A percentile compares a stretch with the other conserved stretches of the same genome.
phyloP scores from a whole-genome alignment of 35 echinoderm and acorn worm species.

The Ophiothrix spiculata region DNA sequence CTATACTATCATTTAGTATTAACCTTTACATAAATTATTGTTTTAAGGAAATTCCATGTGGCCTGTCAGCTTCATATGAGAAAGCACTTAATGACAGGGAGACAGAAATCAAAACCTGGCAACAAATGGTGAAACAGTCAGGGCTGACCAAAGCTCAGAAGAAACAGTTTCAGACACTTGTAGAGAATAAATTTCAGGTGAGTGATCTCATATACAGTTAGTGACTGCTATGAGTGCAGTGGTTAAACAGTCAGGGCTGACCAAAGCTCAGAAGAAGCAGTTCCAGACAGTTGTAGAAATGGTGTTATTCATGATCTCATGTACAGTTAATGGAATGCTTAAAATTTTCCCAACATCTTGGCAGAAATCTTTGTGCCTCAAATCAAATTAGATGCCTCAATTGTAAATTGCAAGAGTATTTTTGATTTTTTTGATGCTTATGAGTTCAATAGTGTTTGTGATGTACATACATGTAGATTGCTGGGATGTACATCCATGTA shows the following conservation, averaged over 20 bases:
- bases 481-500: too few relatives aligned
- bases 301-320: constrained; percentile 55
- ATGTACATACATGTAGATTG: too few relatives aligned
- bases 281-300: constrained; percentile 86
- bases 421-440: too few relatives aligned
- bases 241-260: constrained; percentile 65
- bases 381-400: not conserved
- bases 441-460: too few relatives aligned
- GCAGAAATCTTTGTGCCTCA: not conserved
- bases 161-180: constrained; percentile 83
- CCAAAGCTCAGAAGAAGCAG: constrained; percentile 63
- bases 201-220: not conserved
- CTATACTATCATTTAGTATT: too few relatives aligned
- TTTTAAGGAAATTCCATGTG: constrained; percentile 85
- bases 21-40: too few relatives aligned
- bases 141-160: constrained; percentile 55
- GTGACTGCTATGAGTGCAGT: too few relatives aligned
- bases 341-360: not conserved
- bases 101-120: constrained; percentile 65
- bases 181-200: constrained; percentile 98
- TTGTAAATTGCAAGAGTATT: too few relatives aligned
- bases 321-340: not conserved
- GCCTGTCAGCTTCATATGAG: constrained; percentile 67
- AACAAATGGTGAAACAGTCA: constrained; percentile 70
- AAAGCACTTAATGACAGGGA: constrained; percentile 49